A percentile compares a stretch with the other conserved stretches of the same genome.
These are phyloP conservation scores for Sparidentex hasta DNA, from an alignment of 2,797 vertebrate species.

Conservation along the genomic window DNA sequence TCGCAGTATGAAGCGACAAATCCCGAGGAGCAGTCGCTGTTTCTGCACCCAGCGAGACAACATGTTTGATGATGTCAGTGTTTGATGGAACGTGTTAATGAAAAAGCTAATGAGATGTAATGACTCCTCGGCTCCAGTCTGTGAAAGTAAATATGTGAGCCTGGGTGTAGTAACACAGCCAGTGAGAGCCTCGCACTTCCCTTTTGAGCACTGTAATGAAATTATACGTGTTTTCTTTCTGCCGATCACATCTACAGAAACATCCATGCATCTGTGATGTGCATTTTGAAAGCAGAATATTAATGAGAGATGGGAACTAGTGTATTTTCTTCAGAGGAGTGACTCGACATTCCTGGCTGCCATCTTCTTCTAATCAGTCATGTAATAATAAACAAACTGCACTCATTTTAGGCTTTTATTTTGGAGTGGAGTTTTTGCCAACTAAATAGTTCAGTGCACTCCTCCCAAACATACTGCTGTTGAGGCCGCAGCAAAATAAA, in stretches of 20 bases:
- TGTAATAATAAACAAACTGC: neutral
- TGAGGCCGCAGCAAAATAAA: slow-evolving; percentile 23
- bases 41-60: slow-evolving; percentile 58
- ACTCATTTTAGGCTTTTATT: neutral
- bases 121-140: slow-evolving; percentile 88
- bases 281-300: neutral
- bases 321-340: neutral
- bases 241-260: slow-evolving; percentile 22
- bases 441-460: neutral
- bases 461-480: slow-evolving; percentile 17
- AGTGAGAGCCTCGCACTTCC: slow-evolving; percentile 44
- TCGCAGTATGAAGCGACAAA: slow-evolving; percentile 42
- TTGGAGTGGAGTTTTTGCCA: neutral
- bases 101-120: slow-evolving; percentile 88
- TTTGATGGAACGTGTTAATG: slow-evolving; percentile 83
- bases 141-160: slow-evolving; percentile 88
- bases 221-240: slow-evolving; percentile 31
- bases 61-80: slow-evolving; percentile 72
- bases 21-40: slow-evolving; percentile 32
- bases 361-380: neutral
- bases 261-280: neutral
- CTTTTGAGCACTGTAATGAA: slow-evolving; percentile 39
- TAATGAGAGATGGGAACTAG: neutral
- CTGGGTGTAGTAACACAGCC: slow-evolving; percentile 77
- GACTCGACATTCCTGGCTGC: neutral